Evolutionary conservation across 2,113 vertebrate species (phyloP), one percentile per base, ranked within the genome.

Genomic region (Uria aalge): DNA sequence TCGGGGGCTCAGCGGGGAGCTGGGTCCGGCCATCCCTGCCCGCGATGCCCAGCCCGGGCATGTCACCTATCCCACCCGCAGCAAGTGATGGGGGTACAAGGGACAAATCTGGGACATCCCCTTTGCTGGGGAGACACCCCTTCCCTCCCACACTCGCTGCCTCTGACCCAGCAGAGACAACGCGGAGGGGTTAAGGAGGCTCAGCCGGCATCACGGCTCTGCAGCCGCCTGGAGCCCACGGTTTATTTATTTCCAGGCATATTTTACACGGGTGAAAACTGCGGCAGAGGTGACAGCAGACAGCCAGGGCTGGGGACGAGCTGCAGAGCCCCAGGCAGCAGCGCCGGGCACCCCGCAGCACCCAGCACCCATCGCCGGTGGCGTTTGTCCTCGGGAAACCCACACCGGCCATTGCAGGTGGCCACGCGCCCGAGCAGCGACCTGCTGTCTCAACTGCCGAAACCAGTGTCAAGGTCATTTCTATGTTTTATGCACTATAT

Each of bases 11-110:
- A 24, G 48, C 11, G 2, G 30, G 18, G 17, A 24, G 4, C 52
- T 13, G n/a, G 47, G 15, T 20, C 47, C 1, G 7, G 22, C 41
- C 7, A 4, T 8, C 62, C 56, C 63, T 50, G 41, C 27, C 29
- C 2, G 1, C 5, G 3, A 18, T 27, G 53, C 27, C 38, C 50
- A 56, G 60, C 20, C 34, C 0, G 1, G 69, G 45, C 8, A 41
- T 1, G 14, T 53, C 34, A 23, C 21, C 38, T 7, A 0, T 45
- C 67, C 59, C 74, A 19, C 16, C 52, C 1, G 2, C 63, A 20
- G 29, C 45, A 14, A 50, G 64, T 3, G 38, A 38, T 11, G 12
- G 29, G 29, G 9, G 11, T 20, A 16, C 6, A 2, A 55, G 53
- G 19, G 24, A 13, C 23, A 21, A 69, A 43, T 1, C 36, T 6